Base-by-base conservation (phyloP, 2,797 vertebrate genomes). In the Psittacula echo region DNA sequence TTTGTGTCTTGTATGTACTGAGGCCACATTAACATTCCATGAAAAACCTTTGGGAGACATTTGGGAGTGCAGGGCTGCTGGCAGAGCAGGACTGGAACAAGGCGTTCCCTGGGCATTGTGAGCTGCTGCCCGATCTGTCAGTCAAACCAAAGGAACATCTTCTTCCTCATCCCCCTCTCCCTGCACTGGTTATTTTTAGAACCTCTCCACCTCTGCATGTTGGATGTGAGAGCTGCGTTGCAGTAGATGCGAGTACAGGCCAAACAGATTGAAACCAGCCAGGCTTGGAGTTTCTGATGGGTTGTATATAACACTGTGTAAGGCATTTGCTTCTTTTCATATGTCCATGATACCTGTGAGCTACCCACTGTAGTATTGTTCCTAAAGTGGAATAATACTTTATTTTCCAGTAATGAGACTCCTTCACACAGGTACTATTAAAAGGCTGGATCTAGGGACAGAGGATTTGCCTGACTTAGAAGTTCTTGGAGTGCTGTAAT, bases 161-260 rank as follows among this genome's bases (percentile, higher is more conserved):
- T 73, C 45, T n/a, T 65, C 65, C 47, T 78, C 64, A 19, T 86
- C 15, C 66, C 42, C 50, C 32, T 83, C 68, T 89, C 54, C 32
- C 53, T 80, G 70, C 48, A 4, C 21, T 65, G 71, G 56, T 61
- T 96, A 90, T 94, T 96, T 95, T 95, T 97, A 89, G 93, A 82
- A n/a, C 78, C 51, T 73, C 68, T 74, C 45, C n/a, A 78, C 54
- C 67, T 91, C 80, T 87, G 51, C 61, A 7, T 64, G 61, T 82
- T 9, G 1, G 37, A 82, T 58, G 68, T 86, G 89, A 56, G 78
- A 80, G 53, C 82, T 75, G 32, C 50, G 32, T 68, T 86, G 80
- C 71, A 90, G 80, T 20, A 76, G 71, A 87, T 50, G 74, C 34
- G 47, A 73, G n/a, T 45, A 60, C 51, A 88, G 83, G 77, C 83